phyloP scores from a whole-genome alignment of 2,113 vertebrate species.

The Gymnorhina tibicen region DNA sequence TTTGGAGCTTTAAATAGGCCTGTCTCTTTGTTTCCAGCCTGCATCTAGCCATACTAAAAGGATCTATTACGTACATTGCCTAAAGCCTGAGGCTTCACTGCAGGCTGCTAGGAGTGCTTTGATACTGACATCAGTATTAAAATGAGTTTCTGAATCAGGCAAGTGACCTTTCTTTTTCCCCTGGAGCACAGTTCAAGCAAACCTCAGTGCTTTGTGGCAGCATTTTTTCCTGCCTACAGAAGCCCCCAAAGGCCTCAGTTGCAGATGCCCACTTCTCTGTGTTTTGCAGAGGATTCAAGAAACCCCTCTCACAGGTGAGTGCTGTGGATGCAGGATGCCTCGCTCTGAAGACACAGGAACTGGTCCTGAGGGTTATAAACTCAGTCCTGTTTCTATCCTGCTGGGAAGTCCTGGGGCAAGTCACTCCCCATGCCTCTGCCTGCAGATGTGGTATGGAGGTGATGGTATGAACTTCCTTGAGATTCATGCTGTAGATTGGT shows the following conservation, averaged over 20 bases:
- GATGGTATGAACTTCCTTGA: not conserved
- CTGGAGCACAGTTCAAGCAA: not conserved
- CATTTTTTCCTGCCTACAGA: not conserved
- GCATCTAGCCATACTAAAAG: not conserved
- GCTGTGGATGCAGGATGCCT: not conserved
- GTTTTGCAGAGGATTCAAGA: not conserved
- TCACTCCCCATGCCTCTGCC: not conserved
- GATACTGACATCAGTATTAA: not conserved
- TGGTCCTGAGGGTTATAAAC: not conserved
- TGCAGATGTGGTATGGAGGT: not conserved
- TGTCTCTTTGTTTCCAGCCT: not conserved
- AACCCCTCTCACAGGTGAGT: not conserved
- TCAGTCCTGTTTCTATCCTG: not conserved
- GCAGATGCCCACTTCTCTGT: not conserved
- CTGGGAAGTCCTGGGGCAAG: not conserved
- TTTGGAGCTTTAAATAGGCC: not conserved
- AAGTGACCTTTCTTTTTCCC: not conserved
- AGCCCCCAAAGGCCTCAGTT: not conserved
- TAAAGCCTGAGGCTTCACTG: not conserved
- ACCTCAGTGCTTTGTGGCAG: not conserved
- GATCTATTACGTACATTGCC: not conserved
- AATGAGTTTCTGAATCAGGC: not conserved
- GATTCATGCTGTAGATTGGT: not conserved
- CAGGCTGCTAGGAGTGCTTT: not conserved
- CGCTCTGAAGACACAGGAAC: not conserved